Conservation (phyloP, 2,888 invertebrate genomes). For the Caenorhabditis sulstoni region DNA sequence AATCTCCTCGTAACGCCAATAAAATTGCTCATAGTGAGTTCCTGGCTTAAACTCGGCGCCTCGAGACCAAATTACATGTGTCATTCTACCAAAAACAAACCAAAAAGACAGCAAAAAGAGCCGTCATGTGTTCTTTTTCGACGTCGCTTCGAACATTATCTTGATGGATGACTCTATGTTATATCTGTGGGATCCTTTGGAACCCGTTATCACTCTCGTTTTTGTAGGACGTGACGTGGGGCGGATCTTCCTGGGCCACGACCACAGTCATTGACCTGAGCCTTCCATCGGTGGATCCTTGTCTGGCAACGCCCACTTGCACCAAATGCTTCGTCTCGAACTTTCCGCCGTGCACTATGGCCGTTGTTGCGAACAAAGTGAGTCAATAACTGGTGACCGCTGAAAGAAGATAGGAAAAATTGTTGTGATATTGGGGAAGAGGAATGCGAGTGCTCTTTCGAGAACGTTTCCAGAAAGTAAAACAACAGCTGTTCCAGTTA, state of each 20-base stretch:
- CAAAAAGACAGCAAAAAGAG: constrained; percentile 15
- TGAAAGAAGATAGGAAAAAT: constrained; percentile 11
- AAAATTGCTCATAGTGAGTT: constrained; percentile 64
- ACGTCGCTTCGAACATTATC: constrained; percentile 23
- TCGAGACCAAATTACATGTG: constrained; percentile 35
- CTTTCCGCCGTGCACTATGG: constrained; percentile 56
- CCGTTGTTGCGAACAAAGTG: constrained; percentile 62
- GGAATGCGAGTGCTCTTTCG: constrained; percentile 42
- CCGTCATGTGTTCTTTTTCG: constrained; percentile 39
- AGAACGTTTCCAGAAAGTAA: constrained; percentile 34
- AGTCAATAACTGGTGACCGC: constrained; percentile 11
- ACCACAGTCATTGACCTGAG: constrained; percentile 55
- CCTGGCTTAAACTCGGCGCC: constrained; percentile 18
- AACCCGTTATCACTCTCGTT: background rate
- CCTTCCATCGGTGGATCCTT: constrained; percentile 49
- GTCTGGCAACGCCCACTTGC: constrained; percentile 58
- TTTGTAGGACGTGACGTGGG: constrained; percentile 64
- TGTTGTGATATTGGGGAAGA: constrained; percentile 36
- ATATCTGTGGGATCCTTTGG: constrained; percentile 4
- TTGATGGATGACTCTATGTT: constrained; percentile 31
- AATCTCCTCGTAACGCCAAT: constrained; percentile 72
- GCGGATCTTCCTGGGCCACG: constrained; percentile 55
- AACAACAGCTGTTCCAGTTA: constrained; percentile 31
- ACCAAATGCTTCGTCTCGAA: constrained; percentile 62
- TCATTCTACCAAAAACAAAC: constrained; percentile 38